phyloP scores from a whole-genome alignment of 2,888 invertebrate genomes.

The Metellina segmentata region DNA sequence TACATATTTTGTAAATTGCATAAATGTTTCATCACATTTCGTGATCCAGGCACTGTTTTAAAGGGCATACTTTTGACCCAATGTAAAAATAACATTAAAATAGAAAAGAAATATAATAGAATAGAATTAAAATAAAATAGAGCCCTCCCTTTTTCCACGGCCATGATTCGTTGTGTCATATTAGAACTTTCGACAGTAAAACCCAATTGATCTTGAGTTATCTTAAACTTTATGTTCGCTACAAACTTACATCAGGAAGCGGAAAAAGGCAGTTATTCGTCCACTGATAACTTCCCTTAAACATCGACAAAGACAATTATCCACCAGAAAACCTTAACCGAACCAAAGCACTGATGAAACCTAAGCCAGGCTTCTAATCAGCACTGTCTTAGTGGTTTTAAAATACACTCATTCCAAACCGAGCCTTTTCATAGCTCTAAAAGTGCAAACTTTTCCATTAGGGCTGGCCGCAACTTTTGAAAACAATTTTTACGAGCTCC shows the following conservation, averaged over 20 bases:
- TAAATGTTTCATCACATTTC: too few relatives aligned
- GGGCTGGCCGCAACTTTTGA: slow-evolving; percentile 45
- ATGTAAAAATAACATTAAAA: too few relatives aligned
- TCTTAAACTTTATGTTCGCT: background rate
- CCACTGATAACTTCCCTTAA: background rate
- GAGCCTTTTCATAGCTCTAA: slow-evolving; percentile 40
- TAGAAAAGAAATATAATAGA: too few relatives aligned
- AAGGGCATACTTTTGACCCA: too few relatives aligned
- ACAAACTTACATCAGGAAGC: background rate
- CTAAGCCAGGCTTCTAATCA: slow-evolving; percentile 18
- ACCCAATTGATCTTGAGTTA: background rate
- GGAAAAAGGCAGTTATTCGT: background rate
- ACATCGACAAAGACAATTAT: background rate
- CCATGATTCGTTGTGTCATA: background rate
- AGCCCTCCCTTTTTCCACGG: too few relatives aligned
- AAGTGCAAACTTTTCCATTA: slow-evolving; percentile 57
- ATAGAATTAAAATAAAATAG: too few relatives aligned
- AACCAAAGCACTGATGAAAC: background rate
- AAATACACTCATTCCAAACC: slow-evolving; percentile 11
- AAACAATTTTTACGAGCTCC: slow-evolving; percentile 68
- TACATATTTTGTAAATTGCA: too few relatives aligned
- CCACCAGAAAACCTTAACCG: background rate
- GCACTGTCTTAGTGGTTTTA: slow-evolving; percentile 6
- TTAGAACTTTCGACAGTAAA: background rate
- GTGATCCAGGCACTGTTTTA: too few relatives aligned